These are phyloP conservation scores for Brenthis daphne DNA, from an alignment of 2,888 invertebrate genomes.

Conservation along the genomic window DNA sequence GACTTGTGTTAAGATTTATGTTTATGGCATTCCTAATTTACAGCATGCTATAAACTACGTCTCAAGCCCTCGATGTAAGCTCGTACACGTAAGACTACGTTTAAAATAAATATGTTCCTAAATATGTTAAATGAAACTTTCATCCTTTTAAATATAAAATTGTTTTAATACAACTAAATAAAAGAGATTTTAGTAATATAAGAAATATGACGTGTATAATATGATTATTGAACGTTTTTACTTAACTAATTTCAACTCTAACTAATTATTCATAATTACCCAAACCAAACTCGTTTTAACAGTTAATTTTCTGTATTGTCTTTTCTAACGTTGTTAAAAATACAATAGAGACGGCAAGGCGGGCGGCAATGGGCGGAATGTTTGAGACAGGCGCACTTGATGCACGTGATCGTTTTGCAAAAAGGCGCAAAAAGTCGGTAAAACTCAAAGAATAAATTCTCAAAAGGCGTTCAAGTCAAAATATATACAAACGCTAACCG, in stretches of 20 bases:
- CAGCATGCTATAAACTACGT: slow-evolving; percentile 67
- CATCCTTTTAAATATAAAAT: not conserved
- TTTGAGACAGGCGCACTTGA: slow-evolving; percentile 44
- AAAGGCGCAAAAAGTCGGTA: slow-evolving; percentile 58
- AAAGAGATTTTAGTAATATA: not conserved
- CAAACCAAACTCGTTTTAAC: slow-evolving; percentile 39
- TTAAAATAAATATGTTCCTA: slow-evolving; percentile 26
- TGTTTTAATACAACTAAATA: not conserved
- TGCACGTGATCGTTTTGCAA: slow-evolving; percentile 69
- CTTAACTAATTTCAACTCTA: slow-evolving; percentile 11
- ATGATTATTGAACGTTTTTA: too few relatives aligned
- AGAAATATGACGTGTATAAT: too few relatives aligned
- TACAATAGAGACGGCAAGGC: slow-evolving; percentile 22
- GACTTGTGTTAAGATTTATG: slow-evolving; percentile 74
- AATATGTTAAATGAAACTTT: not conserved
- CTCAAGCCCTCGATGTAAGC: slow-evolving; percentile 61
- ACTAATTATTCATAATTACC: slow-evolving; percentile 34
- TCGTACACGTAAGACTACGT: slow-evolving; percentile 42
- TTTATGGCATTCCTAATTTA: slow-evolving; percentile 76
- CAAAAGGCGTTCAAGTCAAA: slow-evolving; percentile 72
- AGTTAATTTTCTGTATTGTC: slow-evolving; percentile 36
- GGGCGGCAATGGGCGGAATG: slow-evolving; percentile 22
- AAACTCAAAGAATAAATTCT: slow-evolving; percentile 56
- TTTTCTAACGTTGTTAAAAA: slow-evolving; percentile 29
- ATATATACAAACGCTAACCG: slow-evolving; percentile 75